Percentiles rank a stretch among this genome's conserved stretches.
These are phyloP conservation scores for Cyaniris semiargus DNA, from an alignment of 2,888 invertebrate species.

Conservation along the genomic window DNA sequence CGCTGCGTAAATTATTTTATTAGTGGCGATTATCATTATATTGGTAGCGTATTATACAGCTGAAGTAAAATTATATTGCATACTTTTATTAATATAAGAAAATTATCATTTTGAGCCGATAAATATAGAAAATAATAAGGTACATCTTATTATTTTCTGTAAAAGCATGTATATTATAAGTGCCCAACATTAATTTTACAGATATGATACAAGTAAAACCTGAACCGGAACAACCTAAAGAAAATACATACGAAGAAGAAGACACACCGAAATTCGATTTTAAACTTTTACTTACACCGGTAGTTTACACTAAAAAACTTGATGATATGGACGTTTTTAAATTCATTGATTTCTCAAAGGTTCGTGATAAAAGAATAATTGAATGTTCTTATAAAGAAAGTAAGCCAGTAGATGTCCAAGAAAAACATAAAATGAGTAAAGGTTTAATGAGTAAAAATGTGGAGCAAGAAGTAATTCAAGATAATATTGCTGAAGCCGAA, in stretches of 20 bases:
- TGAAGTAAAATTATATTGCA: background rate
- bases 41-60: background rate
- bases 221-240: slow-evolving; percentile 27
- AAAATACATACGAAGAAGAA: slow-evolving; percentile 33
- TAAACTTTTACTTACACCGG: slow-evolving; percentile 63
- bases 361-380: slow-evolving; percentile 50
- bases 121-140: too few species aligned
- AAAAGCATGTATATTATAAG: background rate
- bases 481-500: background rate
- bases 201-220: slow-evolving; percentile 34
- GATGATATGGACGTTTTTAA: slow-evolving; percentile 59
- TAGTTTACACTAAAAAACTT: slow-evolving; percentile 61
- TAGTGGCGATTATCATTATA: background rate
- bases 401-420: slow-evolving; percentile 48
- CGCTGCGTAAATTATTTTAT: too few species aligned
- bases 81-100: background rate
- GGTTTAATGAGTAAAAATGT: background rate
- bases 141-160: background rate
- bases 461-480: background rate
- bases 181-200: slow-evolving; percentile 36
- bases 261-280: slow-evolving; percentile 54
- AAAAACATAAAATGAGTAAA: slow-evolving; percentile 2
- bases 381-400: slow-evolving; percentile 56
- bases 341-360: slow-evolving; percentile 44
- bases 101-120: too few species aligned